Base-by-base conservation (phyloP, 1,140 invertebrate genomes). In the Papilio helenus region DNA sequence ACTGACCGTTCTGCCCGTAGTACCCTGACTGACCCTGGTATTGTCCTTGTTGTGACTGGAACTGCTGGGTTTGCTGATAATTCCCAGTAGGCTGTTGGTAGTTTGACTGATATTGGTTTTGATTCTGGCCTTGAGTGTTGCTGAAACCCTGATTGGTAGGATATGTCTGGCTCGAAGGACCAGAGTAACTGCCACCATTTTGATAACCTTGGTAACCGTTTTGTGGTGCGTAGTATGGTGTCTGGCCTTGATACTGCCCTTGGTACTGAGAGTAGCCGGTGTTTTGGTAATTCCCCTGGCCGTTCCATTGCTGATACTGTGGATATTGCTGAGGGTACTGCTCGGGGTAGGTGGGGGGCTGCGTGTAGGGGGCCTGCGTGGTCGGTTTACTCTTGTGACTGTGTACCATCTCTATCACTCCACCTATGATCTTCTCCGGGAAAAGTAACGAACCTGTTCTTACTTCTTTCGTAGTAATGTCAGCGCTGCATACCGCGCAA, bases 391-490 rank as follows among this genome's bases (percentile, higher is more conserved):
- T 90, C 81, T 94, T 94, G 74, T 94, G 92, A 39, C 85, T 91
- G 46, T 93, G 91, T 2, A 93, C 91, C 4, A 93, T 90, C 72
- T 94, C 92, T 18, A 94, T 94, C 16, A 94, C 89, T 8, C 92
- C 90, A 9, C 89, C 91, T 12, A 94, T 89, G 18, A 94, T 92
- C 79, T 93, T 93, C 77, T 94, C 93, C 0, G 93, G 90, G 12
- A 92, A 91, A 20, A 90, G 82, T 0, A 92, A 81, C 0, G 83
- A 85, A 0, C 85, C 85, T 9, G 90, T 93, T 76, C 88, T 79
- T 1, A 83, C 81, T 79, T 91, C 90, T 79, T 88, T 87, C 51
- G 85, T 84, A 46, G 83, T 84, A n/a, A 79, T 81, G 20, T 81
- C 74, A 8, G 68, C 51, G 58, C 76, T 39, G 44, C 51, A 61